A percentile compares a stretch with the other conserved stretches of the same genome.
Conservation (phyloP, 1,140 invertebrate species). For the Nasonia vitripennis region DNA sequence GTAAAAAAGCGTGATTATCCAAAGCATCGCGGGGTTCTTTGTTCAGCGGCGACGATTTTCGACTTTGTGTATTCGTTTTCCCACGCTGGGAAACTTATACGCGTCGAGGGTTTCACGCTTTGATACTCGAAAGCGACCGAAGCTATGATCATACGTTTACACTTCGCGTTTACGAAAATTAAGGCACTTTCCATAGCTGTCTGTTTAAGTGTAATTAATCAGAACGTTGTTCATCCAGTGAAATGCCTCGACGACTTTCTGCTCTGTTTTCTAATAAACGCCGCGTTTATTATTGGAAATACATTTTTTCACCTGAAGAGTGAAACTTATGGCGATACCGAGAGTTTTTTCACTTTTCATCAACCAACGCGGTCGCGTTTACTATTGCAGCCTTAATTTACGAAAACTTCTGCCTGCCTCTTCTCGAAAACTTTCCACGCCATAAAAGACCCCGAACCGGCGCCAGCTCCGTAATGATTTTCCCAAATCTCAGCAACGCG, state of each 20-base stretch:
- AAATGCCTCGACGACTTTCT: neutral
- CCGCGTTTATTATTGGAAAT: neutral
- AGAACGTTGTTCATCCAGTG: neutral
- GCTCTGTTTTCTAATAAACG: neutral
- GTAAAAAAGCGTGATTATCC: slow-evolving; percentile 17
- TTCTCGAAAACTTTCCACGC: neutral
- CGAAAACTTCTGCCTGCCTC: too few relatives aligned
- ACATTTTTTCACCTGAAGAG: neutral
- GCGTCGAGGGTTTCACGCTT: slow-evolving; percentile 22
- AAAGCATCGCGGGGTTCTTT: neutral
- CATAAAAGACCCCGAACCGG: neutral
- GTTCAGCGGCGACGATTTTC: slow-evolving; percentile 20
- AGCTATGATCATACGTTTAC: slow-evolving; percentile 15
- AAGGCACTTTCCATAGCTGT: neutral
- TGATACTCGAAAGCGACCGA: neutral
- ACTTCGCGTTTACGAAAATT: slow-evolving; percentile 25
- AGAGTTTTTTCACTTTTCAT: too few relatives aligned
- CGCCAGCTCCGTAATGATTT: neutral
- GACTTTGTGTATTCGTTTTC: slow-evolving; percentile 13
- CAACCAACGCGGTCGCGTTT: too few relatives aligned
- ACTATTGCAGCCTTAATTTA: too few relatives aligned
- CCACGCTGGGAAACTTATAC: slow-evolving; percentile 11
- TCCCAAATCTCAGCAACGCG: neutral
- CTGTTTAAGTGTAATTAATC: slow-evolving; percentile 18
- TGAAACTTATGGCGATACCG: too few relatives aligned